Evolutionary conservation across 2,113 vertebrate genomes (phyloP).

Genomic region (Entomyzon cyanotis): DNA sequence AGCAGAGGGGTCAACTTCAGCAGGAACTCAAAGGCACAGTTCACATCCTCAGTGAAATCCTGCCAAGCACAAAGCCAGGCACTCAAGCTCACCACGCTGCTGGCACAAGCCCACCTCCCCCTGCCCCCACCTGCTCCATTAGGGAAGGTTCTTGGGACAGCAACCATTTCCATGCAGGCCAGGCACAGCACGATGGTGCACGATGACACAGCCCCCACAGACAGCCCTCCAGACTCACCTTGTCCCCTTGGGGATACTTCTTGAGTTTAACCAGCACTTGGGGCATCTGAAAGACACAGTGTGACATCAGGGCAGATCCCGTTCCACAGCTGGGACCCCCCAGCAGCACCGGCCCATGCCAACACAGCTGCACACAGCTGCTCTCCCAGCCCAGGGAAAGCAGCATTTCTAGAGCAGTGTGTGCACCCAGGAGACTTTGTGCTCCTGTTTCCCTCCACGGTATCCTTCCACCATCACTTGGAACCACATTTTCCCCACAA

Average conservation of each 20-base stretch:
- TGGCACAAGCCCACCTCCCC: background rate
- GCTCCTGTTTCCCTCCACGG: background rate
- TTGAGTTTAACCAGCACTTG: constrained; percentile 94
- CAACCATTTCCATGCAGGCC: accelerated
- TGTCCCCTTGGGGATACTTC: constrained; percentile 91
- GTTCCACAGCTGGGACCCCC: background rate
- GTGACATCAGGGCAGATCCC: background rate
- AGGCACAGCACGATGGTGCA: background rate
- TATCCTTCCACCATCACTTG: background rate
- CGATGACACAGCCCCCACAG: accelerated
- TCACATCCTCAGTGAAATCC: constrained; percentile 96
- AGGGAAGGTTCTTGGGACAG: background rate
- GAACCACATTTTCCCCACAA: background rate
- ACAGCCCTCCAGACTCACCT: constrained; percentile 66
- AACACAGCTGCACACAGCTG: background rate
- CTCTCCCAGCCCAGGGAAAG: background rate
- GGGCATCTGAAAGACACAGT: constrained; percentile 81
- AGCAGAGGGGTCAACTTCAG: constrained; percentile 93
- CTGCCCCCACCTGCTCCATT: accelerated
- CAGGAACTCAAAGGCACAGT: constrained; percentile 90
- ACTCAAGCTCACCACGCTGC: background rate
- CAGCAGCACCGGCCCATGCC: background rate
- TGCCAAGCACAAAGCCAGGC: constrained; percentile 32
- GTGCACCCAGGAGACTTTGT: background rate
- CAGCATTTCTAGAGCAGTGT: background rate